Conservation (phyloP, 2,888 invertebrate genomes). For the Acleris emargana region DNA sequence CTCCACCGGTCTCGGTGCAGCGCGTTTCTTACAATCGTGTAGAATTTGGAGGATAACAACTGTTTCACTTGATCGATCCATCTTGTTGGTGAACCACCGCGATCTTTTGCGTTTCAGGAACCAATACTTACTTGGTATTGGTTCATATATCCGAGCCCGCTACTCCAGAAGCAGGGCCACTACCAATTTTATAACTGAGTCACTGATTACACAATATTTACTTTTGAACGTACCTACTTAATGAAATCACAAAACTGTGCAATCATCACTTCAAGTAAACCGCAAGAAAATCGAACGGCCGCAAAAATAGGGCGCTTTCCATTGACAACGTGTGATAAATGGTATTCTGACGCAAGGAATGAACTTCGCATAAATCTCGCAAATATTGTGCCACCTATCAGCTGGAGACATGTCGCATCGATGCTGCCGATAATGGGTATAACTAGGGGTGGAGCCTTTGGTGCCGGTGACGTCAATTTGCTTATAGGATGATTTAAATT, state of each 20-base stretch:
- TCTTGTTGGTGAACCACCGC: no score
- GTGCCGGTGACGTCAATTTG: no score
- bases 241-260: slow-evolving; percentile 25
- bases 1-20: no score
- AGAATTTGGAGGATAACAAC: no score
- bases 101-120: no score
- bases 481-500: no score
- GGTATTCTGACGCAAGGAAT: slow-evolving; percentile 44
- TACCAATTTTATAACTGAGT: neutral
- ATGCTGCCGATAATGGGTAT: slow-evolving; percentile 24
- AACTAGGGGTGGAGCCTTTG: no score
- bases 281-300: slow-evolving; percentile 60
- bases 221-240: slow-evolving; percentile 11
- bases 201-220: neutral
- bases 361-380: slow-evolving; percentile 65
- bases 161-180: no score
- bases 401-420: slow-evolving; percentile 47
- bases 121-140: no score
- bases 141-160: no score
- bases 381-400: slow-evolving; percentile 56
- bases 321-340: slow-evolving; percentile 74
- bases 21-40: no score
- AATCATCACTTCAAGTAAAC: slow-evolving; percentile 52
- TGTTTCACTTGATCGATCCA: no score
- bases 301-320: slow-evolving; percentile 69